phyloP scores from a whole-genome alignment of 2,113 vertebrate genomes.

The Triplophysa tibetana region DNA sequence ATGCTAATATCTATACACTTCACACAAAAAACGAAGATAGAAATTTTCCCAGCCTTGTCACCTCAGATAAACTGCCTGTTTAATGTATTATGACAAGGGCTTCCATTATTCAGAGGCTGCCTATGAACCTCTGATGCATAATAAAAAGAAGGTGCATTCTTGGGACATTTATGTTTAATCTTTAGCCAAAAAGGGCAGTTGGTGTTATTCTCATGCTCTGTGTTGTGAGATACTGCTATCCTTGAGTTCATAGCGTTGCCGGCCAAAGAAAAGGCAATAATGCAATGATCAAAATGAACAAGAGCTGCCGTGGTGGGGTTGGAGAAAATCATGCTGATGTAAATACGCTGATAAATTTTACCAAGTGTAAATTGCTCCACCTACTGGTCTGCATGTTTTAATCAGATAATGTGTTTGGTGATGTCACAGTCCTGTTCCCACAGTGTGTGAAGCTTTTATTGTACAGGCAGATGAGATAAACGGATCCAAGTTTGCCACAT shows the following conservation, averaged over 20 bases:
- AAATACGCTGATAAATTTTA: slow-evolving; percentile 23
- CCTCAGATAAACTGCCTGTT: slow-evolving; percentile 19
- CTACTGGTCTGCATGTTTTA: slow-evolving; percentile 14
- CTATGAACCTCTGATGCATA: slow-evolving; percentile 27
- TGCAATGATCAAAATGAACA: slow-evolving; percentile 15
- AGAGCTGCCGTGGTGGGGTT: neutral
- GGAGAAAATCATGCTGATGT: slow-evolving; percentile 1
- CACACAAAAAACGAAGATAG: slow-evolving; percentile 2
- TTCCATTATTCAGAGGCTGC: slow-evolving; percentile 6
- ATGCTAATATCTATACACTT: slow-evolving; percentile 33
- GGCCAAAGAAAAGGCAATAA: slow-evolving; percentile 23
- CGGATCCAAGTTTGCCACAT: slow-evolving; percentile 17
- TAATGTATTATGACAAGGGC: slow-evolving; percentile 11
- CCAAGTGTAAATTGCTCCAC: slow-evolving; percentile 31
- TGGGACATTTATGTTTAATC: slow-evolving; percentile 34
- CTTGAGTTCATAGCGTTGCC: neutral
- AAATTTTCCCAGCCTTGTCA: neutral
- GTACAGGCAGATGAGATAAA: neutral
- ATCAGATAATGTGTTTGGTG: neutral
- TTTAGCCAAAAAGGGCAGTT: slow-evolving; percentile 21
- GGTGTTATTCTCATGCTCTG: neutral
- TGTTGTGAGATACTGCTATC: slow-evolving; percentile 10
- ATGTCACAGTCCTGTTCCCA: neutral
- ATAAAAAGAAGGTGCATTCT: slow-evolving; percentile 24
- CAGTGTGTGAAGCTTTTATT: slow-evolving; percentile 5